Evolutionary conservation across 2,888 invertebrate genomes (phyloP), one percentile per base, ranked within the genome.

Genomic region (Drosophila sordidapex): DNA sequence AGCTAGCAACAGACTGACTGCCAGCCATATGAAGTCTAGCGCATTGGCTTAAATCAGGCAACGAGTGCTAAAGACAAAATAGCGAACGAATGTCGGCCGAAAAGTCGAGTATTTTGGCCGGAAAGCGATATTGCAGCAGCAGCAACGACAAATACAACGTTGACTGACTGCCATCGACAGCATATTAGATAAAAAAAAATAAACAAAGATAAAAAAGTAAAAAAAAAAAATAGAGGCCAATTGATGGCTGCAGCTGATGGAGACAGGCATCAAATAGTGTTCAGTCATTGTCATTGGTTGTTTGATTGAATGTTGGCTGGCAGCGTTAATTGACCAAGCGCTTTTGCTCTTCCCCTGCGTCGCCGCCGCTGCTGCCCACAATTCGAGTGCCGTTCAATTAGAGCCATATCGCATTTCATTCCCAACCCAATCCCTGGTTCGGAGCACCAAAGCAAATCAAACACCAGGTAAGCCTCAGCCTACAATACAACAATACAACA

Each of bases 281-380:
- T 74, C 64, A 58, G 65, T 79, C 75, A 74, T 66, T 74, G 79
- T 74, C 75, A 74, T 56, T 62, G 64, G 59, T 31, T 29, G 27
- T 69, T 79, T 76, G 74, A 76, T 74, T 76, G 76, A 76, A 79
- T 79, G 74, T 58, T 60, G 57, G 33, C 67, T 65, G 79, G 43
- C 74, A 70, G 36, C 57, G 38, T 70, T 79, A 77, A 77, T 77
- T 77, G 77, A 70, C 63, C 63, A 48, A 70, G 62, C 64, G 60
- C 63, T 51, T 66, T 74, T 57, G 27, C 27, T 59, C 36, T 29
- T 29, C 29, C 48, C 36, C 21, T 25, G 15, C 15, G 13, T 25
- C 15, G 2, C 5, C 6, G 18, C 18, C 18, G 31, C 7, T 6
- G 18, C 4, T 5, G 18, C 36, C 27, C 13, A 13, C 52, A 15